phyloP scores from a whole-genome alignment of 2,888 invertebrate genomes.

The Troilus luridus region DNA sequence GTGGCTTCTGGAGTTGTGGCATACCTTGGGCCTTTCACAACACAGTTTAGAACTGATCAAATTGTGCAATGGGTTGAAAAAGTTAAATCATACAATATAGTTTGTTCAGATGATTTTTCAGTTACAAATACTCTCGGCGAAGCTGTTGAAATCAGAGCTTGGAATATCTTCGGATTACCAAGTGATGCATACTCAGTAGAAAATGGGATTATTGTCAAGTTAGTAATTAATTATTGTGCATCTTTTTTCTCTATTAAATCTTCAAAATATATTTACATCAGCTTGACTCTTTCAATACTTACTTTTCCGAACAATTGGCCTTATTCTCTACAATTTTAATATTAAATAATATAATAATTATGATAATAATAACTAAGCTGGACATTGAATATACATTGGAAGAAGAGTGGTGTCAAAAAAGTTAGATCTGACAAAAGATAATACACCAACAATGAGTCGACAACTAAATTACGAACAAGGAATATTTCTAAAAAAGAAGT shows the following conservation, averaged over 20 bases:
- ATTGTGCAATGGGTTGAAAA: slow-evolving; percentile 81
- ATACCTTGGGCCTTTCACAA: slow-evolving; percentile 91
- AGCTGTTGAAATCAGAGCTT: slow-evolving; percentile 88
- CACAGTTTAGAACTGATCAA: slow-evolving; percentile 79
- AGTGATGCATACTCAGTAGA: slow-evolving; percentile 91
- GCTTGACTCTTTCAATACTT: too few species aligned
- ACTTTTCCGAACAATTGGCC: too few species aligned
- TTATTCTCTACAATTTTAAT: too few species aligned
- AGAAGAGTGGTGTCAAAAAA: too few species aligned
- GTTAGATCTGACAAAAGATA: too few species aligned
- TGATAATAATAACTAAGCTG: too few species aligned
- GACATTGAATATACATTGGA: too few species aligned
- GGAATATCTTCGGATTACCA: slow-evolving; percentile 92
- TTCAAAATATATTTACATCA: too few species aligned
- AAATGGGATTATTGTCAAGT: slow-evolving; percentile 93
- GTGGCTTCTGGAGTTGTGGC: slow-evolving; percentile 91
- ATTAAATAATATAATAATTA: too few species aligned
- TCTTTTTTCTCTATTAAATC: background rate
- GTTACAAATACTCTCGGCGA: slow-evolving; percentile 87
- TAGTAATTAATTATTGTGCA: slow-evolving; percentile 67
- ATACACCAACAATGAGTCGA: too few species aligned
- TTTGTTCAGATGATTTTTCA: slow-evolving; percentile 83
- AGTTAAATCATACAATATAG: slow-evolving; percentile 79
- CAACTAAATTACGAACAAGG: too few species aligned
- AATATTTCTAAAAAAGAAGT: too few species aligned